These are phyloP conservation scores for Drosophila atripex DNA, from an alignment of 2,888 invertebrate genomes.

Conservation along the genomic window DNA sequence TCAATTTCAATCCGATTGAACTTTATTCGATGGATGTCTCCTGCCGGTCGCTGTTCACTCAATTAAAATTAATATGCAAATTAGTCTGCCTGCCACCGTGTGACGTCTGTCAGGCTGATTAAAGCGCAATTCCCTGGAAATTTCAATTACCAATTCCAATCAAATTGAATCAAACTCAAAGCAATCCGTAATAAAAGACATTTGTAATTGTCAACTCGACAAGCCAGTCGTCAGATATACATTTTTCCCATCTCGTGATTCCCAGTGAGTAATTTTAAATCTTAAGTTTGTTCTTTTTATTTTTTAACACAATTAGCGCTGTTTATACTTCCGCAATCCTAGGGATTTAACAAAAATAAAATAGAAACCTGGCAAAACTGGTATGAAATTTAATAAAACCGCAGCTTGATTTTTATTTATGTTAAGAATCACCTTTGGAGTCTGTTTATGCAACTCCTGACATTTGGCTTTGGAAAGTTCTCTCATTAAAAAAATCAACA, in stretches of 20 bases:
- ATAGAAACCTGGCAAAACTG: slow-evolving; percentile 32
- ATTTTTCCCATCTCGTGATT: not conserved
- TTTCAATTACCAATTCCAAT: slow-evolving; percentile 18
- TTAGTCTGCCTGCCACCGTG: slow-evolving; percentile 45
- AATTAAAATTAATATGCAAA: slow-evolving; percentile 79
- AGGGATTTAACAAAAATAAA: slow-evolving; percentile 3
- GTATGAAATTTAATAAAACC: slow-evolving; percentile 33
- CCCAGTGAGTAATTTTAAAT: slow-evolving; percentile 5
- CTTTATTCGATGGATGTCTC: slow-evolving; percentile 50
- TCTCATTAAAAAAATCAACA: slow-evolving; percentile 6
- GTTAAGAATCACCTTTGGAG: slow-evolving; percentile 8
- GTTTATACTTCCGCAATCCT: slow-evolving; percentile 33
- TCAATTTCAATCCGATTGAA: slow-evolving; percentile 56
- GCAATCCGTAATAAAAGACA: slow-evolving; percentile 12
- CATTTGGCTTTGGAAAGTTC: slow-evolving; percentile 26
- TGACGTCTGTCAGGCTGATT: slow-evolving; percentile 67
- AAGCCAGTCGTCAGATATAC: not conserved
- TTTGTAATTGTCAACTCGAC: slow-evolving; percentile 21
- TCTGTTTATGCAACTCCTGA: slow-evolving; percentile 29
- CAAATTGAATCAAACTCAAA: slow-evolving; percentile 12
- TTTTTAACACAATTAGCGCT: slow-evolving; percentile 35
- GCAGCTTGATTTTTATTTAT: slow-evolving; percentile 9
- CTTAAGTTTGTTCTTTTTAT: slow-evolving; percentile 11
- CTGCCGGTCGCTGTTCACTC: slow-evolving; percentile 46
- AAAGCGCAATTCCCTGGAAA: slow-evolving; percentile 40